Percentiles rank a stretch among this genome's conserved stretches.
phyloP scores from a whole-genome alignment of 2,888 invertebrate species.

The Leuctra nigra region DNA sequence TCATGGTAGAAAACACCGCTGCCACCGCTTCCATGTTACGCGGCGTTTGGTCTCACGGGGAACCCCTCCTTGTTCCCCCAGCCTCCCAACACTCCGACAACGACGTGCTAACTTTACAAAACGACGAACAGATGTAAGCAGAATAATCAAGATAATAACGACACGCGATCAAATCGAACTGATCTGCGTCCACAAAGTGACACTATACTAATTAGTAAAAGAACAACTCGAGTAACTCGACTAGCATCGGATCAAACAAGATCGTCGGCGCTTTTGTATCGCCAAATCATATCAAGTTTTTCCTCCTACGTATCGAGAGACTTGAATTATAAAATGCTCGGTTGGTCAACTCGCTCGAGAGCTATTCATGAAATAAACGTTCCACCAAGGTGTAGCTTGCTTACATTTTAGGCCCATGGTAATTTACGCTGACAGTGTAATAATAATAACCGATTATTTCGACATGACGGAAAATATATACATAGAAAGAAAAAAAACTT shows the following conservation, averaged over 20 bases:
- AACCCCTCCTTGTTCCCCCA: background rate
- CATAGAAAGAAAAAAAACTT: background rate
- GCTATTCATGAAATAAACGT: no score
- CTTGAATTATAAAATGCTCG: no score
- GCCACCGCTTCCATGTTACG: background rate
- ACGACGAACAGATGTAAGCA: background rate
- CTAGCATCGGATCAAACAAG: no score
- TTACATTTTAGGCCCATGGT: background rate
- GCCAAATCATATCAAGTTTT: no score
- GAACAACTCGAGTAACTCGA: no score
- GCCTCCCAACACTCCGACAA: background rate
- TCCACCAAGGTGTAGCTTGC: conserved; percentile 11
- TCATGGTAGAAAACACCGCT: background rate
- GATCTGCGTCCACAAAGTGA: background rate
- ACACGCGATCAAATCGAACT: background rate
- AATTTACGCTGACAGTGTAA: conserved; percentile 1
- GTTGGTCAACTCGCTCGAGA: no score
- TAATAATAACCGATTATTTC: conserved; percentile 9
- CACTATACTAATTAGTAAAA: background rate
- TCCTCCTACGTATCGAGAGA: no score
- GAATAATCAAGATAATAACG: conserved; percentile 7
- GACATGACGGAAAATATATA: conserved; percentile 3
- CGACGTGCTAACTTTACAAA: background rate
- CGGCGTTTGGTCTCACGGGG: background rate
- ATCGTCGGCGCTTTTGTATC: background rate